A percentile compares a stretch with the other conserved stretches of the same genome.
Conservation (phyloP, 2,888 invertebrate genomes). For the Flexamia atlantica region DNA sequence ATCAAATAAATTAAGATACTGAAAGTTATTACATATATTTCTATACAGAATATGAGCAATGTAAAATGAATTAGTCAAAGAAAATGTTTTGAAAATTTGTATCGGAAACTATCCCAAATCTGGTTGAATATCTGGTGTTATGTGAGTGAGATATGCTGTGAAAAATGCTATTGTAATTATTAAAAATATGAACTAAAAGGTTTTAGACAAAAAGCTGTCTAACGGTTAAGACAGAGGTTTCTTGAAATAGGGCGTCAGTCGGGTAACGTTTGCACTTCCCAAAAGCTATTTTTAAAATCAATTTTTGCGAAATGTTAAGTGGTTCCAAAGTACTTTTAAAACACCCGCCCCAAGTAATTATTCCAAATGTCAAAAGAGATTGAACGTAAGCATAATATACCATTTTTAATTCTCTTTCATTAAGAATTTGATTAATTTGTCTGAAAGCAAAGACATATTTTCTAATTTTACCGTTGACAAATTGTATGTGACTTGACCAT, state of each 20-base stretch:
- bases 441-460: conserved; percentile 41
- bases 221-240: background rate
- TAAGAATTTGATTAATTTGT: background rate
- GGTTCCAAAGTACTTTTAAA: background rate
- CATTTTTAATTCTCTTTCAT: too few species aligned
- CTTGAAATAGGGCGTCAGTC: conserved; percentile 14
- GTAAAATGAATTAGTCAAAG: background rate
- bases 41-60: background rate
- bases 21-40: background rate
- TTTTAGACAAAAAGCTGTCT: conserved; percentile 25
- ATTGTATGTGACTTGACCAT: background rate
- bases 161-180: conserved; percentile 17
- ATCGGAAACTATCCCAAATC: background rate
- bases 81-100: background rate
- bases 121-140: conserved; percentile 19
- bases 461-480: background rate
- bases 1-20: too few species aligned
- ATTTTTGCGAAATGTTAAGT: background rate
- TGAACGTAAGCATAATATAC: conserved; percentile 1
- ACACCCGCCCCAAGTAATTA: conserved; percentile 6
- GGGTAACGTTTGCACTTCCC: conserved; percentile 6
- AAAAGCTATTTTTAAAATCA: conserved; percentile 33
- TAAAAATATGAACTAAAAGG: background rate
- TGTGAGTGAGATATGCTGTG: background rate
- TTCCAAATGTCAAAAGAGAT: conserved; percentile 7